Evolutionary conservation across 1,140 invertebrate species (phyloP).

Genomic region (Lethrus apterus): DNA sequence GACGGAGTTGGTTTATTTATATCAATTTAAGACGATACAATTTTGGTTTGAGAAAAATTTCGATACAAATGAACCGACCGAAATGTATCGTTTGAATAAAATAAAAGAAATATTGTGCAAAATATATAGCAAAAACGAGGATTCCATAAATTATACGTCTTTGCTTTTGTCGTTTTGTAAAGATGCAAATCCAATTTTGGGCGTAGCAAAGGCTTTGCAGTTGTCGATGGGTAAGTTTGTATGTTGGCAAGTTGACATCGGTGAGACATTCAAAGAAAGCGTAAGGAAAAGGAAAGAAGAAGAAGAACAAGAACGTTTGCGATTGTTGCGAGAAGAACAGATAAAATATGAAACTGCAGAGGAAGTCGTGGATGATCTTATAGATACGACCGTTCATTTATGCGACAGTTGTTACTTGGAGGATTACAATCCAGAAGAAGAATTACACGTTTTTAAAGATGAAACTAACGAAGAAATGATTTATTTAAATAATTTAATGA

Average conservation of each 20-base stretch:
- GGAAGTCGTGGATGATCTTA: slow-evolving; percentile 17
- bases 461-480: slow-evolving; percentile 14
- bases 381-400: slow-evolving; percentile 22
- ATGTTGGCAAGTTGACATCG: slow-evolving; percentile 43
- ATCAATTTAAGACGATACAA: slow-evolving; percentile 29
- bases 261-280: slow-evolving; percentile 33
- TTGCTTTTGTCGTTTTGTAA: slow-evolving; percentile 54
- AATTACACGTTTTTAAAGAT: neutral
- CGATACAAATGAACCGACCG: slow-evolving; percentile 1
- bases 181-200: slow-evolving; percentile 43
- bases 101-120: slow-evolving; percentile 49
- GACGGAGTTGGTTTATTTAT: slow-evolving; percentile 37
- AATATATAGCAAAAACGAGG: slow-evolving; percentile 42
- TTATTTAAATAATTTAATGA: slow-evolving; percentile 7
- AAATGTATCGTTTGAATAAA: slow-evolving; percentile 30
- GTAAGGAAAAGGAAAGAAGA: slow-evolving; percentile 14
- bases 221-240: slow-evolving; percentile 47
- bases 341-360: slow-evolving; percentile 14
- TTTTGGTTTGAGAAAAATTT: slow-evolving; percentile 50
- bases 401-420: slow-evolving; percentile 20
- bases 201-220: slow-evolving; percentile 48
- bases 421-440: neutral
- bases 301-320: slow-evolving; percentile 13
- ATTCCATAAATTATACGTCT: slow-evolving; percentile 50
- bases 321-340: slow-evolving; percentile 9